These are phyloP conservation scores for Monopis laevigella DNA, from an alignment of 2,888 invertebrate genomes.

Conservation along the genomic window DNA sequence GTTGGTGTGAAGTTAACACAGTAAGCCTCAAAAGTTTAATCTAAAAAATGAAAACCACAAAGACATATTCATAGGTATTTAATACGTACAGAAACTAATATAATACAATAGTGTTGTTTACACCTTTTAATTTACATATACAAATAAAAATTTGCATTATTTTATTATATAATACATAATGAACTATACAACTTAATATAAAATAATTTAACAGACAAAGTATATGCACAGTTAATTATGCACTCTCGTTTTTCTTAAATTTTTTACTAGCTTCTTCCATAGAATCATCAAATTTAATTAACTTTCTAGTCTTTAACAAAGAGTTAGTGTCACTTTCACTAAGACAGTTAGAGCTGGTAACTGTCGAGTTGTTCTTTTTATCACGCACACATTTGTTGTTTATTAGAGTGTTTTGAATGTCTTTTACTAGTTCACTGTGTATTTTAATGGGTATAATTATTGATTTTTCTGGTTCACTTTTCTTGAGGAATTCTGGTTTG, in stretches of 20 bases:
- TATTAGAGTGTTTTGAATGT: constrained; percentile 60
- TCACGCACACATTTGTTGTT: constrained; percentile 60
- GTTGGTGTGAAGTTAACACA: too few relatives aligned
- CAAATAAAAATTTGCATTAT: constrained; percentile 59
- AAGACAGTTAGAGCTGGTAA: constrained; percentile 53
- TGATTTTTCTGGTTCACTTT: constrained; percentile 55
- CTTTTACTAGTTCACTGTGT: constrained; percentile 57
- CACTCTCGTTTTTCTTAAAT: too few relatives aligned
- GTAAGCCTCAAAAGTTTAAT: too few relatives aligned
- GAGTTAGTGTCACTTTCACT: constrained; percentile 54
- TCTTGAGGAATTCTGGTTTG: constrained; percentile 51
- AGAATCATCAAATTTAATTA: constrained; percentile 51
- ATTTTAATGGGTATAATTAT: constrained; percentile 54
- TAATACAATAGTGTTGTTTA: constrained; percentile 37
- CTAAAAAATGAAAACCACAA: too few relatives aligned
- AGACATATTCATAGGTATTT: constrained; percentile 6
- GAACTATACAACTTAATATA: constrained; percentile 4
- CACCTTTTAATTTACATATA: constrained; percentile 46
- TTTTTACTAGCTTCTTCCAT: constrained; percentile 54
- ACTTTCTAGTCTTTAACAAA: constrained; percentile 49
- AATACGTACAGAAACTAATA: constrained; percentile 42
- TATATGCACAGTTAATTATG: background rate
- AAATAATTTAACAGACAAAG: constrained; percentile 5
- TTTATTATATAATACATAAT: constrained; percentile 19
- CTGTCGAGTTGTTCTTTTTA: constrained; percentile 60